Base-by-base conservation (phyloP, 2,113 vertebrate species). In the Callopanchax toddi region DNA sequence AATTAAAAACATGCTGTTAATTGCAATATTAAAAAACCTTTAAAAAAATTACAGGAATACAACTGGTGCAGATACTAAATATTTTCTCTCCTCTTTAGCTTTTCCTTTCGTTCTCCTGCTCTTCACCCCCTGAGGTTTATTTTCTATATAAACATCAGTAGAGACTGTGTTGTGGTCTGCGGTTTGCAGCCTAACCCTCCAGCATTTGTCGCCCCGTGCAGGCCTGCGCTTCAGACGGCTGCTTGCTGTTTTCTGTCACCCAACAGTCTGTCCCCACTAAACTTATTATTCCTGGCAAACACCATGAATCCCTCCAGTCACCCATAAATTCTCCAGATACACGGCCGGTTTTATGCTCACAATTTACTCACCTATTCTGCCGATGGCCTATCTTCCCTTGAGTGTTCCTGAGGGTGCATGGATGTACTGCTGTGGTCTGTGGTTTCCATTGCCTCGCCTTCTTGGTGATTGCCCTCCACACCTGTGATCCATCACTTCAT, bases 361-460 rank as follows among this genome's bases (percentile, higher is more conserved):
- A 44, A 44, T 44, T 44, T 44, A 44, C 42, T 44, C 42, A 44
- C 42, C 42, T 44, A 44, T 44, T 18, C n/a, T n/a, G n/a, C 42
- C 42, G 20, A 44, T 20, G 42, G 42, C 20, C 42, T 44, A 20
- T 44, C n/a, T 17, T 44, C 42, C 6, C 40, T 42, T n/a, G 16
- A 42, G 40, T 20, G 42, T 18, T 20, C 42, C 9, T 44, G 6
- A 44, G 42, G n/a, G 42, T 44, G 17, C n/a, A 44, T 5, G 6
- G 17, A 40, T 17, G 39, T 17, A 15, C 39, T 43, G n/a, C 17
- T 43, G 40, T 43, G 16, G 40, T n/a, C 17, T 43, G n/a, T 18
- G 42, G 42, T 44, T 44, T 44, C 42, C 17, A 20, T 20, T 42
- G 40, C 16, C 40, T 42, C n/a, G 7, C 20, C 2, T 44, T 9